phyloP scores from a whole-genome alignment of 2,113 vertebrate genomes.

The Ictalurus furcatus region DNA sequence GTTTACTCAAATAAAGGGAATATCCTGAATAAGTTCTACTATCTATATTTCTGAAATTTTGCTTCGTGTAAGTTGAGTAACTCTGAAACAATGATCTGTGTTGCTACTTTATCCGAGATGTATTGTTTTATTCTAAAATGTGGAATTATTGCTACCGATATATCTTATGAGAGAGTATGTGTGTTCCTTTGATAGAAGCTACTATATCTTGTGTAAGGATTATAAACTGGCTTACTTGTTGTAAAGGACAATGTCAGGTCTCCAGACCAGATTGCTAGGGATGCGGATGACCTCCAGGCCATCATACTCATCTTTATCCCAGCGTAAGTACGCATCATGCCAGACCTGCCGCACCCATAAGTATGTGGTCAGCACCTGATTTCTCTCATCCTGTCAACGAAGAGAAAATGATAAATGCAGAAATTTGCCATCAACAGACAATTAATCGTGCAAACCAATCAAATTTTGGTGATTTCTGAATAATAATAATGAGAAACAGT shows the following conservation, averaged over 20 bases:
- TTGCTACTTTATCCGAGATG: neutral
- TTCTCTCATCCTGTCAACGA: slow-evolving; percentile 86
- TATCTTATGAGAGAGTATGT: neutral
- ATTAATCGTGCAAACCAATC: neutral
- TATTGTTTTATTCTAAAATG: neutral
- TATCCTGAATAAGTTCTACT: neutral
- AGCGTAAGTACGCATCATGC: slow-evolving; percentile 88
- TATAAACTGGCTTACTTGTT: slow-evolving; percentile 81
- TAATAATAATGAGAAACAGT: neutral
- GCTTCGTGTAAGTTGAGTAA: neutral
- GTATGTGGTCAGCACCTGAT: slow-evolving; percentile 93
- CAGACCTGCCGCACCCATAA: slow-evolving; percentile 94
- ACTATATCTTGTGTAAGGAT: no score
- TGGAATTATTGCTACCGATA: neutral
- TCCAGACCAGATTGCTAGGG: slow-evolving; percentile 92
- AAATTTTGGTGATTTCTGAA: neutral
- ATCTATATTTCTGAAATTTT: neutral
- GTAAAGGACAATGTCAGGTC: slow-evolving; percentile 95
- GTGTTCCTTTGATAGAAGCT: neutral
- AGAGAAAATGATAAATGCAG: neutral
- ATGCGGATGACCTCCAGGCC: slow-evolving; percentile 94
- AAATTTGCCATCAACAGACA: neutral
- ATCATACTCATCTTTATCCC: slow-evolving; percentile 93
- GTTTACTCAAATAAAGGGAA: neutral
- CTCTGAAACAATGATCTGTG: neutral